phyloP scores from a whole-genome alignment of 2,797 vertebrate genomes.

The Moxostoma hubbsi region DNA sequence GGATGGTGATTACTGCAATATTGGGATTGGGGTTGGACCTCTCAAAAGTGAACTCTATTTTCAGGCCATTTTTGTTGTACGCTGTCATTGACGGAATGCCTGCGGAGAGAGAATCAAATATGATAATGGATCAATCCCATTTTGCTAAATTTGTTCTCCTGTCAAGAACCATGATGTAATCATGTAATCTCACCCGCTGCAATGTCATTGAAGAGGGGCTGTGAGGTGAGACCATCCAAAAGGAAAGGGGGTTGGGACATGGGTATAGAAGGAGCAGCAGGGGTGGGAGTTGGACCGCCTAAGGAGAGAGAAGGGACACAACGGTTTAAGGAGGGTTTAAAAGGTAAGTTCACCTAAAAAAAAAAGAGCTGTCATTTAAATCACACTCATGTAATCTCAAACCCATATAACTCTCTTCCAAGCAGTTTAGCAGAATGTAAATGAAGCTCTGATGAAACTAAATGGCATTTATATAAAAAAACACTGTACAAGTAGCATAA shows the following conservation, averaged over 20 bases:
- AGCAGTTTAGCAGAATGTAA: too few species aligned
- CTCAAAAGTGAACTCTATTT: constrained; percentile 99
- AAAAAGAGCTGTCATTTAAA: not conserved
- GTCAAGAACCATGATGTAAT: not conserved
- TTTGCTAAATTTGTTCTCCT: not conserved
- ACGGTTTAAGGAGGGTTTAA: constrained; percentile 15
- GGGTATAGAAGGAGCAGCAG: constrained; percentile 78
- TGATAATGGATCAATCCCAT: not conserved
- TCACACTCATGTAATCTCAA: not conserved
- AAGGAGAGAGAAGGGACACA: constrained; percentile 58
- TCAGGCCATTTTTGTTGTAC: constrained; percentile 98
- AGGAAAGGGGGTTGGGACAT: constrained; percentile 89
- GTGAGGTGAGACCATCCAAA: constrained; percentile 91
- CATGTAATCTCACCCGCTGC: constrained; percentile 81
- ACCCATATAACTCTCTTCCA: not conserved
- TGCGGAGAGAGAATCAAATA: constrained; percentile 57
- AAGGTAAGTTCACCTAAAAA: constrained; percentile 22
- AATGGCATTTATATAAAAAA: too few species aligned
- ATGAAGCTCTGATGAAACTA: too few species aligned
- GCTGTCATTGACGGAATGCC: constrained; percentile 96
- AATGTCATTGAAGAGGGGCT: constrained; percentile 93
- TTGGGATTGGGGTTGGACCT: constrained; percentile 96
- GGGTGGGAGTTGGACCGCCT: constrained; percentile 84
- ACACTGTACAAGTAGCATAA: too few species aligned
- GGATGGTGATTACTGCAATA: constrained; percentile 96